Conservation (phyloP, 2,888 invertebrate genomes). For the Coleophora deauratella region DNA sequence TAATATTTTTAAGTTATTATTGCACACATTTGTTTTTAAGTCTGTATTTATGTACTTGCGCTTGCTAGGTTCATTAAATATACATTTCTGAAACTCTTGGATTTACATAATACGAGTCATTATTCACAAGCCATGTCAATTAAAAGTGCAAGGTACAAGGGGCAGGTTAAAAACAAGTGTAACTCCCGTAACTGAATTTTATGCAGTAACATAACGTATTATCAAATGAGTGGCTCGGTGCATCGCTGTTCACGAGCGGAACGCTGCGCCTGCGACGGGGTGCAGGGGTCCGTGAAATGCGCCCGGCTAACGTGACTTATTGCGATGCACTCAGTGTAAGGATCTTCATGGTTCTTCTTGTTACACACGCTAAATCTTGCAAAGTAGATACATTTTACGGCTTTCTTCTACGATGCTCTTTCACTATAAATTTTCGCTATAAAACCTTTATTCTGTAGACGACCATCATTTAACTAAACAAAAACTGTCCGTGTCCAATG, state of each 20-base stretch:
- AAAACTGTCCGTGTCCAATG: slow-evolving; percentile 12
- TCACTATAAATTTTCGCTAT: background rate
- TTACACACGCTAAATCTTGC: slow-evolving; percentile 10
- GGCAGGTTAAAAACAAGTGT: slow-evolving; percentile 42
- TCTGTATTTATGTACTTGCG: too few relatives aligned
- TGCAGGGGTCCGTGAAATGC: slow-evolving; percentile 60
- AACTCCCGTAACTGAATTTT: slow-evolving; percentile 36
- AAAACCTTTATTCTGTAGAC: background rate
- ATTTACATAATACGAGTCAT: too few relatives aligned
- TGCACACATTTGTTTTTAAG: too few relatives aligned
- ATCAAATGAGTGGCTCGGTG: slow-evolving; percentile 52
- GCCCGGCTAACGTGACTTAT: slow-evolving; percentile 14
- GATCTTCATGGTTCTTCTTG: slow-evolving; percentile 15
- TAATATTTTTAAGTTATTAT: too few relatives aligned
- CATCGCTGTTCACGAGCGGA: slow-evolving; percentile 45
- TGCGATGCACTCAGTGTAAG: slow-evolving; percentile 21
- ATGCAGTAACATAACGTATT: slow-evolving; percentile 42
- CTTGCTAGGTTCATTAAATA: too few relatives aligned
- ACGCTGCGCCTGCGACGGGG: slow-evolving; percentile 32
- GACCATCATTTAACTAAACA: background rate
- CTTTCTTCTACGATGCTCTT: background rate
- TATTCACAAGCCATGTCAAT: too few relatives aligned
- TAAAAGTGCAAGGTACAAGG: too few relatives aligned
- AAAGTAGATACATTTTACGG: background rate
- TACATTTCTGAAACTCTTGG: too few relatives aligned